Conservation (phyloP, 2,113 vertebrate genomes). For the Xyrauchen texanus region DNA sequence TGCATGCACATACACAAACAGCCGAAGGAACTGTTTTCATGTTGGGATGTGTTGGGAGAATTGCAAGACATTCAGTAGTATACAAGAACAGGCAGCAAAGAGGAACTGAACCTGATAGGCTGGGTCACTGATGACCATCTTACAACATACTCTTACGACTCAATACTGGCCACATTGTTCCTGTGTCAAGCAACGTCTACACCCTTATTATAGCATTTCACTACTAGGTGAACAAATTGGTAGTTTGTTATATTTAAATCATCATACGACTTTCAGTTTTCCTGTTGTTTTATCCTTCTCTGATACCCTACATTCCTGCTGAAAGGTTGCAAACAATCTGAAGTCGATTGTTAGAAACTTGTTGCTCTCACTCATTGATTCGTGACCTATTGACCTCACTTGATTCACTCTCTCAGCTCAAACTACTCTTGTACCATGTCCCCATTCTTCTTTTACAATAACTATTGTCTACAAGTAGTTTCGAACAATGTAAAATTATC, state of each 20-base stretch:
- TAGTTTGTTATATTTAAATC: background rate
- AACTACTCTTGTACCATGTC: background rate
- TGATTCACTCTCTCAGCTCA: too few species aligned
- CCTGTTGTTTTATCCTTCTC: background rate
- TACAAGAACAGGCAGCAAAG: slow-evolving; percentile 15
- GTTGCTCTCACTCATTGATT: slow-evolving; percentile 19
- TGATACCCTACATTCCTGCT: too few species aligned
- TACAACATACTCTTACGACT: slow-evolving; percentile 23
- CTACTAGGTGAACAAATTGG: background rate
- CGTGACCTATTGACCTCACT: slow-evolving; percentile 13
- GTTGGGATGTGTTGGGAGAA: slow-evolving; percentile 25
- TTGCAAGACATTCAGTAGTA: slow-evolving; percentile 13
- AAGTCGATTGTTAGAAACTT: slow-evolving; percentile 15
- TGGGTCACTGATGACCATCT: slow-evolving; percentile 21
- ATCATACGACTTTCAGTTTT: background rate
- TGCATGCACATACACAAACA: slow-evolving; percentile 26
- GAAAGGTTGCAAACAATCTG: slow-evolving; percentile 2
- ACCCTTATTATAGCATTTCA: slow-evolving; percentile 9
- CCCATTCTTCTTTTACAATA: background rate
- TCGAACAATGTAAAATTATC: background rate
- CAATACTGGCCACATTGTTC: slow-evolving; percentile 29
- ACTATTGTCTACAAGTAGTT: background rate
- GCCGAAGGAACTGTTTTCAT: slow-evolving; percentile 26
- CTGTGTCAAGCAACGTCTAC: slow-evolving; percentile 2
- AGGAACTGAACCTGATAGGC: slow-evolving; percentile 14